Base-by-base conservation (phyloP, 2,888 invertebrate species). In the Limenitis arthemis region DNA sequence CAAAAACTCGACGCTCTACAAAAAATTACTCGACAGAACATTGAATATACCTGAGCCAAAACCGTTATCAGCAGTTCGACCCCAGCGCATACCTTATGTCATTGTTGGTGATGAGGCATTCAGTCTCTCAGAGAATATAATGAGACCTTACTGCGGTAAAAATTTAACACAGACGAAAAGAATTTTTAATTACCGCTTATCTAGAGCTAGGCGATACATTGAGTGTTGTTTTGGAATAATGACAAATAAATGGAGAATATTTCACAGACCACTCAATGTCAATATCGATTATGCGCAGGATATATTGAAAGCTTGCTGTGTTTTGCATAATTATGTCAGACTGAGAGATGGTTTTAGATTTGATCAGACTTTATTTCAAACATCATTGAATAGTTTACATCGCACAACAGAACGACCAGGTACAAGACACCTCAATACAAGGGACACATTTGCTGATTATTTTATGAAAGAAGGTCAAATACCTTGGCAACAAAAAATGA, bases 81-180 rank as follows among this genome's bases (percentile, higher is more conserved):
- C 12, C n/a, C n/a, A n/a, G 37, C 6, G 8, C 36, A 5, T 55
- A 44, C 58, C 59, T 12, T 54, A 46, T 42, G 52, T 59, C 29
- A 39, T 56, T 38, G 56, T 59, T 31, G 59, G 56, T 41, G 56
- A 59, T 54, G 54, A 54, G 46, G 54, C 54, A 46, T 58, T 58
- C 40, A 47, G 49, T 29, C 39, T 54, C 28, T 44, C 50, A 43
- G 46, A 54, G 50, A 44, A 54, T 51, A 53, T 58, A 37, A 55
- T 58, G 55, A 34, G 50, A 49, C 54, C 49, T 34, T 56, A 53
- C 46, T 43, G 41, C 28, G 51, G 51, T 31, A 56, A 44, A 51
- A 53, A 53, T 11, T 42, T 54, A 38, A 47, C 41, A 30, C 29
- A 50, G 12, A 47, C 42, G 31, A 52, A 47, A 28, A 52, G 38